A percentile compares a stretch with the other conserved stretches of the same genome.
Evolutionary conservation across 1,140 invertebrate genomes (phyloP).

Genomic region (Hyles euphorbiae): DNA sequence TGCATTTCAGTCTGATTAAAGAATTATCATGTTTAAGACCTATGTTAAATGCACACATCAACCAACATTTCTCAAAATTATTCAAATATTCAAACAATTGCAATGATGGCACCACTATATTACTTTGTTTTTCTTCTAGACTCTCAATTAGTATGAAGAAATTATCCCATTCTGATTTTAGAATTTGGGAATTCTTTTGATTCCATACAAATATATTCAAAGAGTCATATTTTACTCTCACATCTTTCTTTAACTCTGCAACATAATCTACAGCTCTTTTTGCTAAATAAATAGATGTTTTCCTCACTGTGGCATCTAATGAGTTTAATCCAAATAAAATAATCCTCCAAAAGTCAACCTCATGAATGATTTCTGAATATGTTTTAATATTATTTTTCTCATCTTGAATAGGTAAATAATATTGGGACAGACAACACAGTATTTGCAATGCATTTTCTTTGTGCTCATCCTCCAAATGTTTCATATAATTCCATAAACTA

Average conservation of each 20-base stretch:
- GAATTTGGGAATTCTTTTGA: conserved; percentile 21
- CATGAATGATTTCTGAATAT: conserved; percentile 37
- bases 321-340: conserved; percentile 41
- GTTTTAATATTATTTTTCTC: conserved; percentile 16
- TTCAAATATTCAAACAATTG: conserved; percentile 43
- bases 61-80: conserved; percentile 42
- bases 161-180: conserved; percentile 49
- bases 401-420: conserved; percentile 44
- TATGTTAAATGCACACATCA: conserved; percentile 52
- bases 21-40: conserved; percentile 58
- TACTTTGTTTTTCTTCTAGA: conserved; percentile 62
- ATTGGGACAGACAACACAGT: conserved; percentile 51
- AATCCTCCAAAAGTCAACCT: conserved; percentile 50
- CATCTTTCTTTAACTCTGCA: conserved; percentile 33
- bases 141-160: conserved; percentile 60
- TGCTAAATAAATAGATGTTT: conserved; percentile 49
- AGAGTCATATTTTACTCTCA: conserved; percentile 24
- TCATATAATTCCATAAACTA: conserved; percentile 49
- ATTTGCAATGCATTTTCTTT: conserved; percentile 37
- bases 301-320: conserved; percentile 30
- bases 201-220: conserved; percentile 41
- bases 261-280: conserved; percentile 57
- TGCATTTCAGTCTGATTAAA: conserved; percentile 49
- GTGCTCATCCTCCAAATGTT: conserved; percentile 20
- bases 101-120: conserved; percentile 61